These are phyloP conservation scores for Galerucella nymphaeae DNA, from an alignment of 2,888 invertebrate species.

Conservation along the genomic window DNA sequence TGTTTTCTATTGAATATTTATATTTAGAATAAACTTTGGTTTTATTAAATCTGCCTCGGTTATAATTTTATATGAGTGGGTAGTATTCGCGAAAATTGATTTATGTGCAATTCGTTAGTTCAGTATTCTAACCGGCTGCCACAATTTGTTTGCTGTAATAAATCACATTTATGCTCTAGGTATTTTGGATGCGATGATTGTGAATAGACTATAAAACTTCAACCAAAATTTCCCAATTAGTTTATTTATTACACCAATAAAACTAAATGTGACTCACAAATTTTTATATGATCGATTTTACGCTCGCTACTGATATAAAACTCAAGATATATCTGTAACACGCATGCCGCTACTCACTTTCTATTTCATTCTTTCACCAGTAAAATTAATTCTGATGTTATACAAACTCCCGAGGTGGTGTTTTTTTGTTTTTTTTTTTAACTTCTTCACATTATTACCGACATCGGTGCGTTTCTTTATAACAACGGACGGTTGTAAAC, in stretches of 20 bases:
- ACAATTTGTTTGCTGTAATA: neutral
- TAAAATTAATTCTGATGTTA: slow-evolving; percentile 4
- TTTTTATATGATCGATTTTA: neutral
- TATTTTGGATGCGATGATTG: neutral
- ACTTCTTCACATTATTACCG: neutral
- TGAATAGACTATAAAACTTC: neutral
- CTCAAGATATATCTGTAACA: slow-evolving; percentile 6
- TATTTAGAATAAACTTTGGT: too few species aligned
- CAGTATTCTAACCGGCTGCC: neutral
- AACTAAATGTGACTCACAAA: neutral
- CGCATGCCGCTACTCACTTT: slow-evolving; percentile 11
- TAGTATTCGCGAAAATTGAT: neutral
- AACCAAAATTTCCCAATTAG: neutral
- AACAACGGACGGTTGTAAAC: neutral
- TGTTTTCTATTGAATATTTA: too few species aligned
- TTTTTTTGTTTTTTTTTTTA: neutral
- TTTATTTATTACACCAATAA: neutral
- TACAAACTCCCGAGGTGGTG: slow-evolving; percentile 5
- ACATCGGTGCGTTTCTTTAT: neutral
- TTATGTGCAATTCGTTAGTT: neutral
- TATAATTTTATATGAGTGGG: too few species aligned
- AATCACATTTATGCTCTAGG: neutral
- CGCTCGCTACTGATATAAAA: neutral
- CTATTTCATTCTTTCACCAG: slow-evolving; percentile 16
- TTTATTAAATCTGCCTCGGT: too few species aligned